Evolutionary conservation across 1,140 invertebrate genomes (phyloP).

Genomic region (Temnothorax longispinosus): DNA sequence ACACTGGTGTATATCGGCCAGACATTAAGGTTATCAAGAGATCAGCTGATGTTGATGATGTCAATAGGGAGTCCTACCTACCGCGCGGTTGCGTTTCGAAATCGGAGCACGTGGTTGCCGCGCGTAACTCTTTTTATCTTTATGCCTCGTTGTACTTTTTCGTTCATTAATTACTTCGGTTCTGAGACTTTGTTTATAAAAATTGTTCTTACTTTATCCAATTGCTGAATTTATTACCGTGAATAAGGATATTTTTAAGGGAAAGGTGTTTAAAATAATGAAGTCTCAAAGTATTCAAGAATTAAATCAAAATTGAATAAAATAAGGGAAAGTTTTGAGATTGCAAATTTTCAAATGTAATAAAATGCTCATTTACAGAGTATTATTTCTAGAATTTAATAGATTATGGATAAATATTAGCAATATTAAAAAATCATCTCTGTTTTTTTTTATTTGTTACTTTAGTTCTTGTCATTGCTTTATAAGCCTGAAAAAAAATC

Average conservation of each 20-base stretch:
- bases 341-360: not conserved
- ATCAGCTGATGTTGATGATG: constrained; percentile 29
- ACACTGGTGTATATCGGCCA: not conserved
- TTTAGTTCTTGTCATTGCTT: not conserved
- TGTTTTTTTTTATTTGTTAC: not conserved
- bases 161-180: not conserved
- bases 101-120: not conserved
- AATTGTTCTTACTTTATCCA: not conserved
- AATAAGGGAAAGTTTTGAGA: not conserved
- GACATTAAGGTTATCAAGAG: constrained; percentile 50
- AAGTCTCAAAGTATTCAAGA: not conserved
- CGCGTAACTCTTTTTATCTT: not conserved
- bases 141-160: not conserved
- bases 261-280: not conserved
- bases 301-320: not conserved
- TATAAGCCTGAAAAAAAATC: not conserved
- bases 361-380: not conserved
- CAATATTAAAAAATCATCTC: not conserved
- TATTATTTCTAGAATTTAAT: not conserved
- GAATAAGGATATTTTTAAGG: not conserved
- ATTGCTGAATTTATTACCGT: not conserved
- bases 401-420: not conserved
- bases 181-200: not conserved
- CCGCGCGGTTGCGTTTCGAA: not conserved
- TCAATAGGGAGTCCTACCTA: not conserved